Evolutionary conservation across 2,888 invertebrate species (phyloP).

Genomic region (Psylliodes chrysocephalus): DNA sequence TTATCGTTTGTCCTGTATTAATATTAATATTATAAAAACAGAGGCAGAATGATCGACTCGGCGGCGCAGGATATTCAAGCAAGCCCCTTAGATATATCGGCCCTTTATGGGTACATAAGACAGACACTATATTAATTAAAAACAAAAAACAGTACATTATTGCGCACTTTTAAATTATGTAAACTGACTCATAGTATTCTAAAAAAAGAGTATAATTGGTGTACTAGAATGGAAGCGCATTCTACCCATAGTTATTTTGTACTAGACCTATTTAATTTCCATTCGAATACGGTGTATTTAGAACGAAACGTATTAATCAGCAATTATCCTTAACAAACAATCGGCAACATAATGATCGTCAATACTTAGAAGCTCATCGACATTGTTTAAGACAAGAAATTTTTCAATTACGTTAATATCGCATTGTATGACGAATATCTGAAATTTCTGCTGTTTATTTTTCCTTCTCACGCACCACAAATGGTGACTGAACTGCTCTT

Average conservation of each 20-base stretch:
- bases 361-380: slow-evolving; percentile 11
- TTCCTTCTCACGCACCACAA: slow-evolving; percentile 24
- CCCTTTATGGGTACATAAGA: too few species aligned
- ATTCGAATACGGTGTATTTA: slow-evolving; percentile 5
- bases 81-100: too few species aligned
- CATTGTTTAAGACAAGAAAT: slow-evolving; percentile 18
- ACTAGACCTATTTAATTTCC: slow-evolving; percentile 3
- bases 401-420: slow-evolving; percentile 28
- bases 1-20: too few species aligned
- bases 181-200: too few species aligned
- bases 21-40: too few species aligned
- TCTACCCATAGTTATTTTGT: background rate
- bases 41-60: too few species aligned
- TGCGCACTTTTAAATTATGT: background rate
- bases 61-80: too few species aligned
- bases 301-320: slow-evolving; percentile 15
- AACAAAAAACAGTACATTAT: background rate
- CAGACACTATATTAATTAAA: too few species aligned
- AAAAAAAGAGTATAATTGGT: background rate
- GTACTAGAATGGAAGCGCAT: background rate
- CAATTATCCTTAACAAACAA: slow-evolving; percentile 9
- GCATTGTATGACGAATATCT: slow-evolving; percentile 27
- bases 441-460: background rate
- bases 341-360: background rate
- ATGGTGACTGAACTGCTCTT: slow-evolving; percentile 14